Evolutionary conservation across 2,797 vertebrate species (phyloP), one percentile per base, ranked within the genome.

Genomic region (Trematomus bernacchii): DNA sequence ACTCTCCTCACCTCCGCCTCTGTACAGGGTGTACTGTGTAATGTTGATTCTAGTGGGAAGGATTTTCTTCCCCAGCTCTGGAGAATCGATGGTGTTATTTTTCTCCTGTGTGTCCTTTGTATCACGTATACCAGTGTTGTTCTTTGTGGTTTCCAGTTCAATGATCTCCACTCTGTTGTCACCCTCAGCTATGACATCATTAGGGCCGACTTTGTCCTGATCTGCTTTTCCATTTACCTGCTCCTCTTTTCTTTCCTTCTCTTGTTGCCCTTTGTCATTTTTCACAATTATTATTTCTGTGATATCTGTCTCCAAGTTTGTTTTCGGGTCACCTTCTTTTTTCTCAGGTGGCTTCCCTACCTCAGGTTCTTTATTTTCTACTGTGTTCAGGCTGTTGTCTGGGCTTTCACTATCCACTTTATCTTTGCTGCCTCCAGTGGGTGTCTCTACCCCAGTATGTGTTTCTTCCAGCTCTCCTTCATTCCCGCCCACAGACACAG

Each of bases 211-310:
- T 73, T 90, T 91, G 51, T 82, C 87, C 1, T 27, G 64, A 52
- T 89, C 77, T 77, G 33, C 78, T 78, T 90, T 91, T n/a, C 88
- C 87, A 10, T 94, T 93, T 64, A 92, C 86, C 74, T 93, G 91
- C 70, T 90, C 82, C 18, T 92, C 90, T 80, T 93, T 94, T 48
- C 75, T 90, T 58, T 90, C 87, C 58, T 87, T 90, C 37, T 85
- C 85, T 23, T 63, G 84, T 61, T 88, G 90, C 23, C 88, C 91
- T 86, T 92, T 94, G 50, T 91, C 84, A 82, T 93, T 93, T 66
- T 73, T 89, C 65, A 92, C 79, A 6, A 83, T 61, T 58, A 73
- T 71, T 57, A 73, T 71, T 57, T 91, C 82, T 6, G 90, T 82
- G 63, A 74, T 72, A 27, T 93, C 88, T 15, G 70, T 92, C 3